Evolutionary conservation across 2,797 vertebrate genomes (phyloP).

Genomic region (Pitangus sulphuratus): DNA sequence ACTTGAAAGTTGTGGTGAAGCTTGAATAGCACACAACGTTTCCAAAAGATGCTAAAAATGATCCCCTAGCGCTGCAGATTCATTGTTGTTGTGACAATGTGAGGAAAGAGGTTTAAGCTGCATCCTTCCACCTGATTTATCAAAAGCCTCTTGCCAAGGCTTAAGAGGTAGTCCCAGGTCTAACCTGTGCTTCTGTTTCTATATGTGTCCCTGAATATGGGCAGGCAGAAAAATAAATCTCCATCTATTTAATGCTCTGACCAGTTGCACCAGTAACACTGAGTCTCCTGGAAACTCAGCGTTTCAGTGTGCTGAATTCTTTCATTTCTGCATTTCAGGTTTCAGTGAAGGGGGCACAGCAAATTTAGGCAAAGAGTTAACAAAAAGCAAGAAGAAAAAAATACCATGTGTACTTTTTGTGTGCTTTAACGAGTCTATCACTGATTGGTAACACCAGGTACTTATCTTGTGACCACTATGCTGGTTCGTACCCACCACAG

Average conservation of each 20-base stretch:
- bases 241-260: neutral
- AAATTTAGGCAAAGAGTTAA: neutral
- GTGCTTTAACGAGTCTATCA: neutral
- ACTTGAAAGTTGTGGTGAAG: neutral
- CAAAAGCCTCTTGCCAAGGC: neutral
- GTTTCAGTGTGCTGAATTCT: neutral
- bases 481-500: neutral
- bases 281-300: neutral
- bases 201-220: neutral
- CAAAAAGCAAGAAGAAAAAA: neutral
- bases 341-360: neutral
- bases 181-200: neutral
- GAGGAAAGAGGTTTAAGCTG: neutral
- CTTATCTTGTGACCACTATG: neutral
- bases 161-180: neutral
- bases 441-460: accelerated
- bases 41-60: neutral
- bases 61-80: neutral
- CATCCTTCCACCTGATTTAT: neutral
- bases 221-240: neutral
- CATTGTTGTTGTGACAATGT: neutral
- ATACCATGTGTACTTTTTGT: accelerated
- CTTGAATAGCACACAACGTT: neutral
- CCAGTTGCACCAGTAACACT: neutral
- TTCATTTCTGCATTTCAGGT: neutral